Evolutionary conservation across 2,113 vertebrate genomes (phyloP).

Genomic region (Seriola dumerili): DNA sequence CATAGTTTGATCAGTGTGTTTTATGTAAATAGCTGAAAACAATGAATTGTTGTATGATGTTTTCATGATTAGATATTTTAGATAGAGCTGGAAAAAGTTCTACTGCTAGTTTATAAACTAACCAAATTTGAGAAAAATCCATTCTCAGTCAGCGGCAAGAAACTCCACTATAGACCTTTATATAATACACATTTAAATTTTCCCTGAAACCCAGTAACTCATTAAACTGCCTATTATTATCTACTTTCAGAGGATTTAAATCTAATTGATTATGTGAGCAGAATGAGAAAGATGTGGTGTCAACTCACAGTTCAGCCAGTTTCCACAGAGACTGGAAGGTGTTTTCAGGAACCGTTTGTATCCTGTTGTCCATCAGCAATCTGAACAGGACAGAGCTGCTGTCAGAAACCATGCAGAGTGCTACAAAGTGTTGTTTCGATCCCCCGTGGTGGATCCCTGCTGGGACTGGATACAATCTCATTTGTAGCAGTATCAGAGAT

Average conservation of each 20-base stretch:
- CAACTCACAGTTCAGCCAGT: slow-evolving; percentile 83
- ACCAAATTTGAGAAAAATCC: background rate
- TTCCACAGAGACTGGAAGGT: slow-evolving; percentile 86
- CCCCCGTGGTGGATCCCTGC: background rate
- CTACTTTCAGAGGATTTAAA: background rate
- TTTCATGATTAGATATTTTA: background rate
- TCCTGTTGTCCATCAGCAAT: slow-evolving; percentile 87
- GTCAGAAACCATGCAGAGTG: slow-evolving; percentile 20
- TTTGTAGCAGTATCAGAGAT: background rate
- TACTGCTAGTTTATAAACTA: background rate
- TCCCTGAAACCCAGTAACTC: background rate
- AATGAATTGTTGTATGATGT: background rate
- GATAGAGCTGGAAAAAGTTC: background rate
- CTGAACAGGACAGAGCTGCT: slow-evolving; percentile 53
- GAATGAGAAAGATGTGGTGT: background rate
- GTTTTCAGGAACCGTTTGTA: slow-evolving; percentile 85
- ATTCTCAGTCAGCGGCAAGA: background rate
- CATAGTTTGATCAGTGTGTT: background rate
- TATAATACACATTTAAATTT: background rate
- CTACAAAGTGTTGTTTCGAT: background rate
- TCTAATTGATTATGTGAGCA: background rate
- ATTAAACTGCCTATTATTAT: background rate
- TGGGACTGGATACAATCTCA: background rate
- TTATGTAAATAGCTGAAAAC: background rate
- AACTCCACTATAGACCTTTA: background rate